Conservation (phyloP, 1,140 invertebrate genomes). For the Lepidurus apus region DNA sequence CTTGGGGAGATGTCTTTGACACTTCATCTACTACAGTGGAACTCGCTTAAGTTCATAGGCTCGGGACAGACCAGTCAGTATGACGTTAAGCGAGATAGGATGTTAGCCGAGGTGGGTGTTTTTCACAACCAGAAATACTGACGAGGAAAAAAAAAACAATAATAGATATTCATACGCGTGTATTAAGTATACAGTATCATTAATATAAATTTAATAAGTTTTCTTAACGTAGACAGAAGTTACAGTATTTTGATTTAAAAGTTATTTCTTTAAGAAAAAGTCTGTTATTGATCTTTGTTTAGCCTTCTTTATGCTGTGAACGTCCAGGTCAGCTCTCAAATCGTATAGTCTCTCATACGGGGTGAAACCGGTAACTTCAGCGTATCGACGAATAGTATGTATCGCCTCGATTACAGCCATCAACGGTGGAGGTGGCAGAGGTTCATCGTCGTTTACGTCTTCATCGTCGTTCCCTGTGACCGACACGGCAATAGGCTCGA, state of each 20-base stretch:
- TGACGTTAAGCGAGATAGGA: too few relatives aligned
- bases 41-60: background rate
- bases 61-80: background rate
- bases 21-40: background rate
- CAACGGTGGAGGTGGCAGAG: background rate
- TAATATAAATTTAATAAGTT: background rate
- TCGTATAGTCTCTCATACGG: background rate
- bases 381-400: background rate
- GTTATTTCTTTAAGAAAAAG: constrained; percentile 4
- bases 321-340: background rate
- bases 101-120: background rate
- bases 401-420: background rate
- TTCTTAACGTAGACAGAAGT: background rate
- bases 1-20: too few relatives aligned
- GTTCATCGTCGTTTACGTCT: background rate
- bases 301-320: background rate
- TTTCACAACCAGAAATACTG: background rate
- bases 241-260: too few relatives aligned
- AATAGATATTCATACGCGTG: constrained; percentile 1
- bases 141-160: background rate
- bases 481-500: background rate
- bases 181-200: background rate
- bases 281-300: background rate
- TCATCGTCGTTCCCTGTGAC: background rate
- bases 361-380: background rate